Evolutionary conservation across 2,113 vertebrate genomes (phyloP).

Genomic region (western clawed frog (Xenopus tropicalis)): UCB_Xtro_10.0 CM004448.2:119512501-119513000

Average conservation of each 20-base stretch:
- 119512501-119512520: no score
- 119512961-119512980: constrained; percentile 53
- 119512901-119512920: constrained; percentile 62
- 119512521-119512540: no score
- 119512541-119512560: no score
- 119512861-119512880: constrained; percentile 70
- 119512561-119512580: no score
- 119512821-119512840: constrained; percentile 40
- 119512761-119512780: neutral
- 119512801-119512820: constrained; percentile 23
- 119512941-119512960: constrained; percentile 61
- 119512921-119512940: constrained; percentile 73
- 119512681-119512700: no score
- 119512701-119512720: neutral
- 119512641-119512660: no score
- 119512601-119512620: no score
- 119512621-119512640: no score
- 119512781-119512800: constrained; percentile 6
- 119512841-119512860: constrained; percentile 63
- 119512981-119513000: constrained; percentile 72
- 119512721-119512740: neutral
- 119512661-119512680: no score
- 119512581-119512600: no score
- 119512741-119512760: neutral
- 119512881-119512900: constrained; percentile 51